A percentile compares a stretch with the other conserved stretches of the same genome.
phyloP scores from a whole-genome alignment of 1,140 invertebrate genomes.

The Trichonephila clavipes region DNA sequence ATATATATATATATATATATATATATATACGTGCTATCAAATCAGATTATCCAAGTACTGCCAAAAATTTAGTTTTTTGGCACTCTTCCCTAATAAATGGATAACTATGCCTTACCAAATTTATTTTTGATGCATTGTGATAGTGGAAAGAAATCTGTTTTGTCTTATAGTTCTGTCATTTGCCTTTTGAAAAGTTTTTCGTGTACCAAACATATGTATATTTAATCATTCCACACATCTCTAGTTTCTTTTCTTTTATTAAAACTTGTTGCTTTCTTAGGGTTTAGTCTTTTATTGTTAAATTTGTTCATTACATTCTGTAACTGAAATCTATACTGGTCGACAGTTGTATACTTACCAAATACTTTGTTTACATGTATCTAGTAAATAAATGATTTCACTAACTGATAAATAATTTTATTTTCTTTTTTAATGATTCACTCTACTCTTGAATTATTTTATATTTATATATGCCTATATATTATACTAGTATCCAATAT shows the following conservation, averaged over 20 bases:
- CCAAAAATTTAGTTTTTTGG: background rate
- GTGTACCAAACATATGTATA: constrained; percentile 57
- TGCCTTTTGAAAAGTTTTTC: background rate
- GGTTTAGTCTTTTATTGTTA: background rate
- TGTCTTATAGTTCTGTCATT: background rate
- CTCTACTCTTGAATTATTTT: too few species aligned
- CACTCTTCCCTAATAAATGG: background rate
- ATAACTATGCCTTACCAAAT: background rate
- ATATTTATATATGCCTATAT: too few species aligned
- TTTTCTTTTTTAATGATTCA: background rate
- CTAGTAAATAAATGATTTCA: constrained; percentile 70
- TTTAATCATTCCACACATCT: constrained; percentile 68
- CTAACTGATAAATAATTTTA: constrained; percentile 5
- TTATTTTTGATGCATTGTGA: background rate
- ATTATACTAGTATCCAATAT: too few species aligned
- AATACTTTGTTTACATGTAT: constrained; percentile 58
- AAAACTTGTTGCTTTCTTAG: background rate
- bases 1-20: too few species aligned
- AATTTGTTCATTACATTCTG: constrained; percentile 64
- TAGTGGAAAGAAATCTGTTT: background rate
- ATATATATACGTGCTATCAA: too few species aligned
- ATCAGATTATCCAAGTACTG: background rate
- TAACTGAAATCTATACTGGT: constrained; percentile 41
- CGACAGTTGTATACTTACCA: constrained; percentile 53
- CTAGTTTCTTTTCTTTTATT: background rate